These are phyloP conservation scores for Emmelina monodactyla DNA, from an alignment of 2,888 invertebrate species.

Conservation along the genomic window DNA sequence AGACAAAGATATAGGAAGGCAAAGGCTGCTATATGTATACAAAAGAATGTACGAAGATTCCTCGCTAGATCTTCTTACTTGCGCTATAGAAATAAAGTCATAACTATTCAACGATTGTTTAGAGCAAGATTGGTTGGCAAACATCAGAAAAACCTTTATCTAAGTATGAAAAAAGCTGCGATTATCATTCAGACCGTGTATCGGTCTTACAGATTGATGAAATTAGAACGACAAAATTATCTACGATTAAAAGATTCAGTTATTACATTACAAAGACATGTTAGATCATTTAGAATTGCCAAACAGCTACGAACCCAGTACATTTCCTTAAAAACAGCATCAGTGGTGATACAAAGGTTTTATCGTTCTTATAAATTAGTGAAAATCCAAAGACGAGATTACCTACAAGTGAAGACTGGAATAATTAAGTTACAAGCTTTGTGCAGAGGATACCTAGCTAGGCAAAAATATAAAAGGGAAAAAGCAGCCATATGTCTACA, in stretches of 20 bases:
- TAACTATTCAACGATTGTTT: constrained; percentile 50
- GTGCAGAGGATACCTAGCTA: neutral
- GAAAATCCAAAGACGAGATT: neutral
- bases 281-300: constrained; percentile 32
- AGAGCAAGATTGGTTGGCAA: constrained; percentile 32
- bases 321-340: constrained; percentile 25
- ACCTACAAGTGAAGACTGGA: neutral
- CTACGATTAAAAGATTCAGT: constrained; percentile 26
- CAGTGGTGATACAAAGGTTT: constrained; percentile 19
- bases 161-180: constrained; percentile 33
- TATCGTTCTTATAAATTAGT: constrained; percentile 4
- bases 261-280: constrained; percentile 37
- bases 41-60: too few relatives aligned
- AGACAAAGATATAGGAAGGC: constrained; percentile 31
- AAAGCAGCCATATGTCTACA: too few relatives aligned
- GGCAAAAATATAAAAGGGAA: too few relatives aligned
- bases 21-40: constrained; percentile 17
- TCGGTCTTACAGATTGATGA: constrained; percentile 34
- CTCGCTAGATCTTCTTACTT: too few relatives aligned
- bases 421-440: neutral
- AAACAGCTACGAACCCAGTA: constrained; percentile 29
- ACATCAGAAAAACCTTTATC: constrained; percentile 32
- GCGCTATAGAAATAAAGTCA: too few relatives aligned
- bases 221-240: constrained; percentile 27
- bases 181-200: constrained; percentile 39